Percentiles rank a stretch among this genome's conserved stretches.
These are phyloP conservation scores for Ochotona princeps DNA, from an alignment of 2,113 vertebrate genomes.

Conservation along the genomic window DNA sequence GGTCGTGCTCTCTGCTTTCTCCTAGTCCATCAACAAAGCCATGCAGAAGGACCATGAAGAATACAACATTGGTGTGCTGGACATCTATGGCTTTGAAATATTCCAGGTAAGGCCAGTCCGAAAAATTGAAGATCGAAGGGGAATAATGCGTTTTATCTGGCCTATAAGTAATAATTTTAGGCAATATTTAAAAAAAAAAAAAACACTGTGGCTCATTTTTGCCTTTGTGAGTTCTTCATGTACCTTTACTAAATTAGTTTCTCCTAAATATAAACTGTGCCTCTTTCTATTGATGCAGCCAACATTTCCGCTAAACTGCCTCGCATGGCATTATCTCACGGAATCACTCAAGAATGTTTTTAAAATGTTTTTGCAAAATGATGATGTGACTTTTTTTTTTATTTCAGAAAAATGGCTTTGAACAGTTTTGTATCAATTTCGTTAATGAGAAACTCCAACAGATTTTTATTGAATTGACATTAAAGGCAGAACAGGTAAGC, in stretches of 20 bases:
- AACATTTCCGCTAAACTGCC: slow-evolving; percentile 4
- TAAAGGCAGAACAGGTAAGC: slow-evolving; percentile 98
- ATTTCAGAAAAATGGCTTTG: slow-evolving; percentile 98
- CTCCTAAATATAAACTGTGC: slow-evolving; percentile 53
- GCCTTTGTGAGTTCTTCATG: slow-evolving; percentile 31
- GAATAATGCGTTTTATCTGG: neutral
- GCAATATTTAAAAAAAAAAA: neutral
- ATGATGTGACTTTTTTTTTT: slow-evolving; percentile 43
- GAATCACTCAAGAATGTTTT: slow-evolving; percentile 52
- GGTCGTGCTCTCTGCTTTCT: slow-evolving; percentile 40
- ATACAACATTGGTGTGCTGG: slow-evolving; percentile 95
- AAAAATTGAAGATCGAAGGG: neutral
- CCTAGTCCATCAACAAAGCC: slow-evolving; percentile 97
- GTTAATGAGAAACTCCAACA: slow-evolving; percentile 99
- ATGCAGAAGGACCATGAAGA: slow-evolving; percentile 97
- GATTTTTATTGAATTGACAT: slow-evolving; percentile 98
- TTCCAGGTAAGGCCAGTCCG: slow-evolving; percentile 90
- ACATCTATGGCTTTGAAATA: slow-evolving; percentile 99
- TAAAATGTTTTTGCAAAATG: slow-evolving; percentile 37
- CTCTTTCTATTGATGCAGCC: neutral
- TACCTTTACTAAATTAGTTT: slow-evolving; percentile 55
- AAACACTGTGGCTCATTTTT: neutral
- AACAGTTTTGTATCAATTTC: slow-evolving; percentile 99
- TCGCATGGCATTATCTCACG: neutral
- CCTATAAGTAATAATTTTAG: slow-evolving; percentile 39